Evolutionary conservation across 2,797 vertebrate species (phyloP).

Genomic region (Cetoscarus ocellatus): DNA sequence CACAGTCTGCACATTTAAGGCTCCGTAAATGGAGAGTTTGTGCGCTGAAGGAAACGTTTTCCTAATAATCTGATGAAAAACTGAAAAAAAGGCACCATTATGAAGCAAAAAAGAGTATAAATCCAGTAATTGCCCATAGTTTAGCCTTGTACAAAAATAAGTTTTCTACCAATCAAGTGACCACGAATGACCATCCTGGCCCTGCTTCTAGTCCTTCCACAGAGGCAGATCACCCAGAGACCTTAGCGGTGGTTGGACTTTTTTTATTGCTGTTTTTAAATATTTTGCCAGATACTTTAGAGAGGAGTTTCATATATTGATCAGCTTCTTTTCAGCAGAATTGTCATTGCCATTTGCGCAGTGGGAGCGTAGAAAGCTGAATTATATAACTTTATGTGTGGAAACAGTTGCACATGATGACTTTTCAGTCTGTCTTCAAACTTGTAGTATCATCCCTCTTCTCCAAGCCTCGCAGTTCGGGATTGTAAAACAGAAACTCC

Average conservation of each 20-base stretch:
- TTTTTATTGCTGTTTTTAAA: no score
- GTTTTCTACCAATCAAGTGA: no score
- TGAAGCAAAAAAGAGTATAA: no score
- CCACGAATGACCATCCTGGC: no score
- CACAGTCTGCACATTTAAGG: slow-evolving; percentile 31
- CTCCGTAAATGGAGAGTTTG: neutral
- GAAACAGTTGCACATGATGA: slow-evolving; percentile 19
- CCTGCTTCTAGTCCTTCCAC: no score
- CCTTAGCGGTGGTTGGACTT: no score
- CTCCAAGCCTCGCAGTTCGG: slow-evolving; percentile 9
- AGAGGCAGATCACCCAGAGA: no score
- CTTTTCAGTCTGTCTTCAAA: slow-evolving; percentile 1
- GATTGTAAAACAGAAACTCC: slow-evolving; percentile 10
- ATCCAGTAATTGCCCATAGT: no score
- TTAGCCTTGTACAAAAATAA: no score
- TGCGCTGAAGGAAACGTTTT: neutral
- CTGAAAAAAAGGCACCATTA: neutral
- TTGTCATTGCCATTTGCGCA: neutral
- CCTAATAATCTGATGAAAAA: neutral
- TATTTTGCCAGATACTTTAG: neutral
- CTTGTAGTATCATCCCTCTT: slow-evolving; percentile 11
- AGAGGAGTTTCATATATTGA: slow-evolving; percentile 1
- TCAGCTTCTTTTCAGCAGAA: neutral
- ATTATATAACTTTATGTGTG: neutral
- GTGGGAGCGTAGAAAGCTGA: neutral